Evolutionary conservation across 2,888 invertebrate species (phyloP).

Genomic region (Aphodius granarius): DNA sequence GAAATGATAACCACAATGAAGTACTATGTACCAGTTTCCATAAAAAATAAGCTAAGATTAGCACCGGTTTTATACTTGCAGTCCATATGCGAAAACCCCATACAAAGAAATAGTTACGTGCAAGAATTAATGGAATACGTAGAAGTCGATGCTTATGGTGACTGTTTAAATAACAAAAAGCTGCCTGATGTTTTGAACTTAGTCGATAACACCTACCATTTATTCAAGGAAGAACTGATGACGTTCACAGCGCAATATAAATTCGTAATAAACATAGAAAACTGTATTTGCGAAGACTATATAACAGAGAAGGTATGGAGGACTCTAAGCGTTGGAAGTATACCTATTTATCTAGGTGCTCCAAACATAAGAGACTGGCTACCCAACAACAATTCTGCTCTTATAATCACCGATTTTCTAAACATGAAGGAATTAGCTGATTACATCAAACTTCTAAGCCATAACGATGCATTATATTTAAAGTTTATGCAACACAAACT

Average conservation of each 20-base stretch:
- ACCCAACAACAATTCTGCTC: slow-evolving; percentile 72
- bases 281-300: slow-evolving; percentile 82
- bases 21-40: slow-evolving; percentile 60
- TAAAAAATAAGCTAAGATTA: slow-evolving; percentile 60
- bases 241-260: slow-evolving; percentile 71
- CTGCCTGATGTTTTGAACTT: slow-evolving; percentile 59
- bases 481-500: slow-evolving; percentile 70
- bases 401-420: slow-evolving; percentile 68
- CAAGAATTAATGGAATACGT: slow-evolving; percentile 72
- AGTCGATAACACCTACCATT: slow-evolving; percentile 50
- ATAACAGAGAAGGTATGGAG: slow-evolving; percentile 88
- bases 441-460: slow-evolving; percentile 59
- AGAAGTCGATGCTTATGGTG: slow-evolving; percentile 76
- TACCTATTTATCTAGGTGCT: slow-evolving; percentile 83
- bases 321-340: slow-evolving; percentile 72
- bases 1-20: slow-evolving; percentile 46
- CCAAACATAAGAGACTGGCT: slow-evolving; percentile 74
- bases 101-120: slow-evolving; percentile 75
- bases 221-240: slow-evolving; percentile 64
- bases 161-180: slow-evolving; percentile 74
- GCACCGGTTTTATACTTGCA: slow-evolving; percentile 77
- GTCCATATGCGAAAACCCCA: slow-evolving; percentile 78
- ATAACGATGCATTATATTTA: slow-evolving; percentile 66
- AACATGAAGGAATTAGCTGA: slow-evolving; percentile 63
- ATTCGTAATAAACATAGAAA: slow-evolving; percentile 81